A percentile compares a stretch with the other conserved stretches of the same genome.
phyloP scores from a whole-genome alignment of 2,888 invertebrate species.

The Frankliniella intonsa region DNA sequence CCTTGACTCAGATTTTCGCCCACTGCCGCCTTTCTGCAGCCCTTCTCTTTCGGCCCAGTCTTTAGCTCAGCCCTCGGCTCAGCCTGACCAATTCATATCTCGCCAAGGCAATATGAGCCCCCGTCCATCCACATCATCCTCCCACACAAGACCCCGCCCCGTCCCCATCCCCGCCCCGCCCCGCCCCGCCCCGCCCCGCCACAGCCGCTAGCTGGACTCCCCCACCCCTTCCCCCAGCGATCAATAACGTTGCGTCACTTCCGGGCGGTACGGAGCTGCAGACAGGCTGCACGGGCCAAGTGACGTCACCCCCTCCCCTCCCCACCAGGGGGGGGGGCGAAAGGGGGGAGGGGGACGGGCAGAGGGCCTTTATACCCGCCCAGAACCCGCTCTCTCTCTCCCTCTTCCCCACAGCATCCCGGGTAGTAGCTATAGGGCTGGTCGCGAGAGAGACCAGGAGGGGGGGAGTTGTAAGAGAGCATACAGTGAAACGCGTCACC shows the following conservation, averaged over 20 bases:
- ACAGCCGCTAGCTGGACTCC: not conserved
- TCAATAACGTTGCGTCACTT: conserved; percentile 49
- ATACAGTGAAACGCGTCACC: no score
- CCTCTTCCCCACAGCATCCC: conserved; percentile 28
- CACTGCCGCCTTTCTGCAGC: no score
- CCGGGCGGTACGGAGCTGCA: conserved; percentile 33
- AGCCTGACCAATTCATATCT: not conserved
- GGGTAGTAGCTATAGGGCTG: not conserved
- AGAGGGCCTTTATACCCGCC: not conserved
- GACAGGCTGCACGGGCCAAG: conserved; percentile 35
- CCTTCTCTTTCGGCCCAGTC: no score
- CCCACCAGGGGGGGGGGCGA: not conserved
- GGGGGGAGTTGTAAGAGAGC: no score
- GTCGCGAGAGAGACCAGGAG: not conserved
- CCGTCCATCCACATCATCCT: conserved; percentile 5
- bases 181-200: conserved; percentile 27
- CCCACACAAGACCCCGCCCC: not conserved
- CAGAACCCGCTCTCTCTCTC: conserved; percentile 30
- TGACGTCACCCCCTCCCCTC: conserved; percentile 39
- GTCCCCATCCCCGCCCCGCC: conserved; percentile 30
- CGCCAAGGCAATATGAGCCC: not conserved
- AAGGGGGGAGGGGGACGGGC: not conserved
- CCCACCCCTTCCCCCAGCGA: conserved; percentile 39
- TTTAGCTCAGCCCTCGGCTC: no score
- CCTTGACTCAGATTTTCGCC: no score